phyloP scores from a whole-genome alignment of 1,140 invertebrate species.

The Sitobion miscanthi region DNA sequence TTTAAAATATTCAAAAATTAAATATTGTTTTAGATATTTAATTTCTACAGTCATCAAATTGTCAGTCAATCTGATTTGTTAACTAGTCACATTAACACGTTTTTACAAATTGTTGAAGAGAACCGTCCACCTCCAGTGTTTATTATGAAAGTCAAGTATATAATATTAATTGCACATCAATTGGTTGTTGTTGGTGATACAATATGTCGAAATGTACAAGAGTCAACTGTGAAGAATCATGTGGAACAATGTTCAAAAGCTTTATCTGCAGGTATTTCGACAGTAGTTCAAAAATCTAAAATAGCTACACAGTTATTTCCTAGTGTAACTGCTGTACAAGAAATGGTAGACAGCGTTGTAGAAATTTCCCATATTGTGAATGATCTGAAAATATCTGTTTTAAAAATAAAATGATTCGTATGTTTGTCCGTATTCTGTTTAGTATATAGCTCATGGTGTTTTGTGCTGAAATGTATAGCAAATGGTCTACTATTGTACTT shows the following conservation, averaged over 20 bases:
- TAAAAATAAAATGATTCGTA: background rate
- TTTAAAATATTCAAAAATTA: background rate
- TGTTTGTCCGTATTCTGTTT: background rate
- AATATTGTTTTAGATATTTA: conserved; percentile 70
- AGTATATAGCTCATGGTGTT: background rate
- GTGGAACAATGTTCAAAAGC: conserved; percentile 81
- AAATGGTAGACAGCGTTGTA: conserved; percentile 90
- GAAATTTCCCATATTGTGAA: conserved; percentile 74
- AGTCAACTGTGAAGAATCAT: conserved; percentile 74
- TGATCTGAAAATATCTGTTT: conserved; percentile 57
- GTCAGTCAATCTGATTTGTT: conserved; percentile 83
- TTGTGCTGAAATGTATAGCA: background rate
- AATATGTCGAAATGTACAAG: conserved; percentile 79
- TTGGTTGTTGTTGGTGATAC: conserved; percentile 93
- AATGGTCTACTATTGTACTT: background rate
- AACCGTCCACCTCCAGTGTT: conserved; percentile 89
- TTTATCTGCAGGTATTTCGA: conserved; percentile 82
- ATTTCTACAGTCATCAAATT: conserved; percentile 85
- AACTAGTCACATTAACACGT: conserved; percentile 88
- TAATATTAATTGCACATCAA: conserved; percentile 89
- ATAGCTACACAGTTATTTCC: conserved; percentile 89
- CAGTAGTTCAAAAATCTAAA: conserved; percentile 86
- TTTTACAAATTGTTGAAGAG: conserved; percentile 87
- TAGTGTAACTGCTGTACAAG: conserved; percentile 85
- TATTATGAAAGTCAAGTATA: conserved; percentile 91